Conservation (phyloP, 2,888 invertebrate species). For the Resseliella maxima region DNA sequence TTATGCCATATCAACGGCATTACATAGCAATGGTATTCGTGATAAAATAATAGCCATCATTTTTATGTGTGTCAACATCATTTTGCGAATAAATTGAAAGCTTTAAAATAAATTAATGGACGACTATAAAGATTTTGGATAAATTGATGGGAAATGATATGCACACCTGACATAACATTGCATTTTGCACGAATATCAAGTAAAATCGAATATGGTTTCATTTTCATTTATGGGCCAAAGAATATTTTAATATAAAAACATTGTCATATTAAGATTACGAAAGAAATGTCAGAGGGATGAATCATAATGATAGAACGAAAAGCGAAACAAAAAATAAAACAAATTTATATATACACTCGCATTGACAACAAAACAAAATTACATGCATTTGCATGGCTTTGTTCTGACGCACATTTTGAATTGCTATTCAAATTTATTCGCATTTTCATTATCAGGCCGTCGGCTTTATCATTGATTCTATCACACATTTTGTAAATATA, state of each 20-base stretch:
- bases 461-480: background rate
- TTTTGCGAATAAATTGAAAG: conserved; percentile 42
- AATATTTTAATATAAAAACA: too few relatives aligned
- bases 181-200: too few relatives aligned
- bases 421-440: conserved; percentile 31
- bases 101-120: conserved; percentile 40
- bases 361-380: too few relatives aligned
- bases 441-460: background rate
- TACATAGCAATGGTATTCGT: background rate
- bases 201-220: too few relatives aligned
- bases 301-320: too few relatives aligned
- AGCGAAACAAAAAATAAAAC: too few relatives aligned
- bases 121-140: background rate
- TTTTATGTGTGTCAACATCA: conserved; percentile 3
- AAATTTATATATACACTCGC: too few relatives aligned
- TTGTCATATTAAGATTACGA: too few relatives aligned
- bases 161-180: conserved; percentile 35
- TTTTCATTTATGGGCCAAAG: too few relatives aligned
- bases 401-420: background rate
- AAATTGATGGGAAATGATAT: conserved; percentile 16
- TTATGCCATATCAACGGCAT: background rate
- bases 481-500: background rate
- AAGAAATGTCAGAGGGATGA: too few relatives aligned
- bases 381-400: too few relatives aligned
- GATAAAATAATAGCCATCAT: background rate